Conservation (phyloP, 2,797 vertebrate species). For the Hypotaenidia philippensis region DNA sequence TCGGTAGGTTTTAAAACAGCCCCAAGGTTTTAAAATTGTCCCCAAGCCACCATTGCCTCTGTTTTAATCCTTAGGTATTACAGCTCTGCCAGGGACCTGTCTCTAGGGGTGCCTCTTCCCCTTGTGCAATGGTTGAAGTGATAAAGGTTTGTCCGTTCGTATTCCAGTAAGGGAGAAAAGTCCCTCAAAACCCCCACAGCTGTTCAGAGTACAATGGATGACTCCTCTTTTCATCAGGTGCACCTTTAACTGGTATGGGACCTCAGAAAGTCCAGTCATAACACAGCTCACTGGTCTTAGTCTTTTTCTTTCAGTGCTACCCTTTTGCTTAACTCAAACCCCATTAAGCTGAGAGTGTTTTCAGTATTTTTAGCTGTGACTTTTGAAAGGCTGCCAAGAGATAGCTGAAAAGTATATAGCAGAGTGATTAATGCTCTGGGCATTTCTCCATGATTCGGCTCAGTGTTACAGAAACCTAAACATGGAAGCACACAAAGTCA, state of each 20-base stretch:
- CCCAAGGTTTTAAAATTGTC: not conserved
- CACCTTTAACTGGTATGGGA: not conserved
- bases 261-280: not conserved
- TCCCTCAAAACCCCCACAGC: not conserved
- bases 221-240: not conserved
- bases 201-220: not conserved
- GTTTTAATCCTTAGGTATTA: not conserved
- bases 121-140: not conserved
- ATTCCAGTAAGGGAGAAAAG: not conserved
- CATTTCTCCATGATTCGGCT: not conserved
- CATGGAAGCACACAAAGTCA: not conserved
- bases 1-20: not conserved
- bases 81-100: not conserved
- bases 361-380: conserved; percentile 54
- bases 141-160: not conserved
- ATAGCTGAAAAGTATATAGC: not conserved
- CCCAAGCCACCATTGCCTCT: not conserved
- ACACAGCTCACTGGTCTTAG: not conserved
- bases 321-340: not conserved
- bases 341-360: not conserved
- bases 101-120: not conserved
- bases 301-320: not conserved
- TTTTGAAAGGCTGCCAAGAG: conserved; percentile 54
- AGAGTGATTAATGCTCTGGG: not conserved
- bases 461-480: not conserved